Percentiles rank a stretch among this genome's conserved stretches.
Evolutionary conservation across 2,797 vertebrate species (phyloP).

Genomic region (Pogoniulus pusillus): DNA sequence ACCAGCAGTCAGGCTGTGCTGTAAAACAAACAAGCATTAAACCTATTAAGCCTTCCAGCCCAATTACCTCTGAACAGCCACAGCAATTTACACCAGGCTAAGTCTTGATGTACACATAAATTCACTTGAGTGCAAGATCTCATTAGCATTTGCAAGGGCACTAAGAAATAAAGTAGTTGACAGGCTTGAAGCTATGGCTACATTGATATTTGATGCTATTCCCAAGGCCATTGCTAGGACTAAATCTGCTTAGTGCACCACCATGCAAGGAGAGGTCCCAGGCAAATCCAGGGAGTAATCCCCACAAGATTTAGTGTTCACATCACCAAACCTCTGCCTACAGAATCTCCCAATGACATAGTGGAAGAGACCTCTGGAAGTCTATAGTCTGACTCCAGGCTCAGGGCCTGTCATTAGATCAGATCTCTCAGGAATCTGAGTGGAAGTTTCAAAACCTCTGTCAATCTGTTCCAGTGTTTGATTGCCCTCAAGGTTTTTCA

Average conservation of each 20-base stretch:
- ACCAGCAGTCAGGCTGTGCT: background rate
- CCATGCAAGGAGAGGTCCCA: background rate
- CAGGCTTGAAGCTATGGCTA: background rate
- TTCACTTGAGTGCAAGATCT: background rate
- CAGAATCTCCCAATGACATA: background rate
- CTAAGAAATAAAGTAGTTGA: background rate
- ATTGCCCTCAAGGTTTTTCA: background rate
- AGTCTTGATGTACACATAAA: background rate
- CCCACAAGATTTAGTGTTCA: background rate
- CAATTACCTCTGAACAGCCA: background rate
- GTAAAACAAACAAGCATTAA: conserved; percentile 25
- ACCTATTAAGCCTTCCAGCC: background rate
- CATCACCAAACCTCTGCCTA: background rate
- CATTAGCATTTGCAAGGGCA: background rate
- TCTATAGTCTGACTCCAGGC: background rate
- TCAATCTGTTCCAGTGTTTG: background rate
- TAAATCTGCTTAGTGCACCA: background rate
- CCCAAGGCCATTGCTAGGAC: background rate
- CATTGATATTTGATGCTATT: background rate
- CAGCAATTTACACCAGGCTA: background rate
- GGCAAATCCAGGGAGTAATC: background rate
- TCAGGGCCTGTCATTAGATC: background rate
- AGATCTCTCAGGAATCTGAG: background rate
- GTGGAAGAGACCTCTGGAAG: background rate
- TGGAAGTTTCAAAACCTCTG: background rate